A percentile compares a stretch with the other conserved stretches of the same genome.
Evolutionary conservation across 2,888 invertebrate species (phyloP).

Genomic region (Lycia hirtaria): DNA sequence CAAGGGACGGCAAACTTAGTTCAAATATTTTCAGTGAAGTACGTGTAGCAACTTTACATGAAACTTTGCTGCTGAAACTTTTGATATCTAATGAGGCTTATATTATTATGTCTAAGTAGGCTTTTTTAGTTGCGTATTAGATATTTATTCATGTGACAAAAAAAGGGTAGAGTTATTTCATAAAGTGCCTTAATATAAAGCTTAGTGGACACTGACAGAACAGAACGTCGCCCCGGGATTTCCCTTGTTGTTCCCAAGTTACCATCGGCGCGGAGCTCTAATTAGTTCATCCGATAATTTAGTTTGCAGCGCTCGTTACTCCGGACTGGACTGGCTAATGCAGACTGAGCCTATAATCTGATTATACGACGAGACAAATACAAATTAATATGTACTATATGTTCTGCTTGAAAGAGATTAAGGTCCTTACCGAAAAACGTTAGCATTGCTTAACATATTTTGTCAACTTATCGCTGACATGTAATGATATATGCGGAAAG

Average conservation of each 20-base stretch:
- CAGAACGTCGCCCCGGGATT: slow-evolving; percentile 40
- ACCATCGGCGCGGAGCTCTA: slow-evolving; percentile 61
- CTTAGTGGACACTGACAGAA: slow-evolving; percentile 12
- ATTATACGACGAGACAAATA: slow-evolving; percentile 74
- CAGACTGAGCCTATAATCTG: slow-evolving; percentile 72
- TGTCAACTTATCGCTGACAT: too few relatives aligned
- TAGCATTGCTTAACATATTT: too few relatives aligned
- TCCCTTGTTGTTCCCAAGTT: slow-evolving; percentile 62
- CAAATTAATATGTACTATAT: slow-evolving; percentile 58
- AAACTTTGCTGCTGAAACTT: slow-evolving; percentile 15
- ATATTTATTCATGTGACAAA: neutral
- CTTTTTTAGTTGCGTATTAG: neutral
- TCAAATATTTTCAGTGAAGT: slow-evolving; percentile 35
- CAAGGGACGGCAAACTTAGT: slow-evolving; percentile 45
- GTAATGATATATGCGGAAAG: too few relatives aligned
- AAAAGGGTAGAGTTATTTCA: neutral
- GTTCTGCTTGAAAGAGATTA: neutral
- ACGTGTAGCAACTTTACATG: slow-evolving; percentile 13
- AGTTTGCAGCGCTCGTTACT: slow-evolving; percentile 74
- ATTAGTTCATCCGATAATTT: slow-evolving; percentile 78
- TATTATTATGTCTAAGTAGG: neutral
- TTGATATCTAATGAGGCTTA: neutral
- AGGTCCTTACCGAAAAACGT: too few relatives aligned
- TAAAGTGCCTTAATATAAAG: slow-evolving; percentile 13
- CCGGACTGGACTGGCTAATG: slow-evolving; percentile 70